These are phyloP conservation scores for Masnerella sp. DNA, from an alignment of 2,888 invertebrate species.

Conservation along the genomic window DNA sequence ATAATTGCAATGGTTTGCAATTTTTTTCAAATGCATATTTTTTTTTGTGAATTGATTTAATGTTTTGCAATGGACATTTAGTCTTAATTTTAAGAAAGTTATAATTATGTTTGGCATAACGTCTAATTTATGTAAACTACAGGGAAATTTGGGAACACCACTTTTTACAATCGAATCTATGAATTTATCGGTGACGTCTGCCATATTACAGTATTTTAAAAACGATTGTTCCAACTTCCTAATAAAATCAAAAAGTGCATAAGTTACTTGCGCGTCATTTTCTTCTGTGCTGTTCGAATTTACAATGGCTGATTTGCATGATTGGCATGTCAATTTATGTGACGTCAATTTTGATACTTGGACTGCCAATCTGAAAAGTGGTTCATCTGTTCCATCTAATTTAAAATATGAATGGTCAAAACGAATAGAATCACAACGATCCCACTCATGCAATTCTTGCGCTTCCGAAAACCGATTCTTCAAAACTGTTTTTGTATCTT, in stretches of 20 bases:
- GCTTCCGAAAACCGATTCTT: slow-evolving; percentile 10
- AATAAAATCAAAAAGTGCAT: slow-evolving; percentile 12
- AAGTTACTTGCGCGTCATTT: slow-evolving; percentile 1
- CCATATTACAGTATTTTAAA: slow-evolving; percentile 1
- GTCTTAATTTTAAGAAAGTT: slow-evolving; percentile 18
- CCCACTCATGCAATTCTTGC: slow-evolving; percentile 5
- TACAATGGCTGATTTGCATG: slow-evolving; percentile 9
- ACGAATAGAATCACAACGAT: slow-evolving; percentile 12
- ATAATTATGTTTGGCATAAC: slow-evolving; percentile 11
- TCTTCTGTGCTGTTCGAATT: slow-evolving; percentile 4
- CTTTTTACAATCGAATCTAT: slow-evolving; percentile 5
- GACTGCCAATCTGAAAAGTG: slow-evolving; percentile 9
- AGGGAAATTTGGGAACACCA: slow-evolving; percentile 17
- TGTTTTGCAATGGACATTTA: slow-evolving; percentile 7
- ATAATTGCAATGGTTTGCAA: slow-evolving; percentile 17
- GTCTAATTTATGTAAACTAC: not conserved
- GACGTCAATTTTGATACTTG: slow-evolving; percentile 4
- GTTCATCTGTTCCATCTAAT: slow-evolving; percentile 6
- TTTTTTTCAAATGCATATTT: slow-evolving; percentile 23
- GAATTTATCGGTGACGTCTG: slow-evolving; percentile 7
- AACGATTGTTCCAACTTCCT: slow-evolving; percentile 1
- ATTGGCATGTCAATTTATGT: slow-evolving; percentile 1
- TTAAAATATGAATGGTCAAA: slow-evolving; percentile 17
- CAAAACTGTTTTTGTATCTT: slow-evolving; percentile 5
- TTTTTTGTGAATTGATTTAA: not conserved